Conservation (phyloP, 2,113 vertebrate genomes). For the Heliornis fulica region DNA sequence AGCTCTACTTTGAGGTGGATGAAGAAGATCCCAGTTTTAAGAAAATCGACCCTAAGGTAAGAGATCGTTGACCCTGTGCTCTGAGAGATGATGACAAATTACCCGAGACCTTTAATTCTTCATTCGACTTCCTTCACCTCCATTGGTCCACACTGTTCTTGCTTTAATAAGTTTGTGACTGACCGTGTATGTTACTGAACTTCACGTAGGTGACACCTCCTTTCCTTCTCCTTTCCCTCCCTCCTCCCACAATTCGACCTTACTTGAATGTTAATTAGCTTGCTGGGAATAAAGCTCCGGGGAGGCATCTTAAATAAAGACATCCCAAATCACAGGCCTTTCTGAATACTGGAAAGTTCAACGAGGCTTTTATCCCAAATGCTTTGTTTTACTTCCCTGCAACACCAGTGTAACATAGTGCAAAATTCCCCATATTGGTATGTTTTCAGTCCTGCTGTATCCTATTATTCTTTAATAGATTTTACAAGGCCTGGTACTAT, state of each 20-base stretch:
- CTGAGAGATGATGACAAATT: constrained; percentile 59
- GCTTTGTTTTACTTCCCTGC: constrained; percentile 32
- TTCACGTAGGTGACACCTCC: constrained; percentile 51
- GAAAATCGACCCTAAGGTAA: constrained; percentile 96
- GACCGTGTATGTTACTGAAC: constrained; percentile 21
- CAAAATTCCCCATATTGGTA: neutral
- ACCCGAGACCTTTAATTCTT: constrained; percentile 58
- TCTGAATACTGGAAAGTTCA: constrained; percentile 51
- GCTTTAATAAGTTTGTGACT: constrained; percentile 26
- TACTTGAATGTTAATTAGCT: constrained; percentile 73
- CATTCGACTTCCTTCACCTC: constrained; percentile 9
- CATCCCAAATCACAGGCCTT: constrained; percentile 47
- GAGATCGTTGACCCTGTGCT: constrained; percentile 63
- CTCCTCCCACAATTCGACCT: constrained; percentile 31
- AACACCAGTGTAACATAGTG: neutral
- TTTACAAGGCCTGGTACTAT: constrained; percentile 55
- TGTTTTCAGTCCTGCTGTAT: constrained; percentile 34
- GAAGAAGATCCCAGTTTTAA: constrained; percentile 95
- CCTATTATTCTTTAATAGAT: neutral
- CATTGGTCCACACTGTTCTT: neutral
- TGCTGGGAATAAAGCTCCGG: constrained; percentile 36
- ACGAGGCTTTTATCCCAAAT: constrained; percentile 13
- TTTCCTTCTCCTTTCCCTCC: neutral
- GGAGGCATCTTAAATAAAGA: constrained; percentile 62
- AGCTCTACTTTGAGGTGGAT: constrained; percentile 98